Conservation (phyloP, 1,140 invertebrate species). For the Musca vetustissima region DNA sequence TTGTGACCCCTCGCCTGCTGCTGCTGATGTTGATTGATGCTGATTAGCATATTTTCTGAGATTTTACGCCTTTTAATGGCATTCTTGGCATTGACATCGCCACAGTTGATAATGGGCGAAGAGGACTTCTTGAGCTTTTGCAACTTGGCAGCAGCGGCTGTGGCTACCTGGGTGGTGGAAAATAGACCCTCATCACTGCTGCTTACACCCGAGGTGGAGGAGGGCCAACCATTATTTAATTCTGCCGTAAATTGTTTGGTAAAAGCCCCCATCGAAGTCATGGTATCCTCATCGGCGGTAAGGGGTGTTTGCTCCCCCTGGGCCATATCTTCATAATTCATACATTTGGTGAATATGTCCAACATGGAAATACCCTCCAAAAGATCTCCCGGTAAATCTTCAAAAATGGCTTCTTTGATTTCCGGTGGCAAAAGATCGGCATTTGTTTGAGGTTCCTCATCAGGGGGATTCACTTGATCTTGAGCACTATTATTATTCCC, state of each 20-base stretch:
- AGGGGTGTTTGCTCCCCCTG: conserved; percentile 47
- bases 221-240: conserved; percentile 54
- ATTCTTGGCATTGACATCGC: conserved; percentile 43
- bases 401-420: conserved; percentile 79
- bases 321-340: conserved; percentile 65
- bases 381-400: conserved; percentile 77
- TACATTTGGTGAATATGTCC: conserved; percentile 69
- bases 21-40: conserved; percentile 52
- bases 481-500: too few relatives aligned
- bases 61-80: conserved; percentile 37
- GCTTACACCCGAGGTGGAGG: conserved; percentile 52
- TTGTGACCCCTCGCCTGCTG: conserved; percentile 26
- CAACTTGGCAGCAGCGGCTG: conserved; percentile 64
- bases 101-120: conserved; percentile 5
- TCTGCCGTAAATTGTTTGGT: conserved; percentile 35
- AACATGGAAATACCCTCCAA: conserved; percentile 82
- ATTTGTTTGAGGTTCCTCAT: conserved; percentile 72
- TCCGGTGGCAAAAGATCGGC: conserved; percentile 77
- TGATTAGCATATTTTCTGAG: conserved; percentile 57
- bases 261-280: conserved; percentile 40
- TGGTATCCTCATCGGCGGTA: conserved; percentile 58
- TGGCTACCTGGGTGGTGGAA: conserved; percentile 37
- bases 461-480: conserved; percentile 50
- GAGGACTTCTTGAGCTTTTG: conserved; percentile 58
- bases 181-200: conserved; percentile 34